These are phyloP conservation scores for Callyntrura guangdongensis DNA, from an alignment of 2,888 invertebrate species.

Conservation along the genomic window DNA sequence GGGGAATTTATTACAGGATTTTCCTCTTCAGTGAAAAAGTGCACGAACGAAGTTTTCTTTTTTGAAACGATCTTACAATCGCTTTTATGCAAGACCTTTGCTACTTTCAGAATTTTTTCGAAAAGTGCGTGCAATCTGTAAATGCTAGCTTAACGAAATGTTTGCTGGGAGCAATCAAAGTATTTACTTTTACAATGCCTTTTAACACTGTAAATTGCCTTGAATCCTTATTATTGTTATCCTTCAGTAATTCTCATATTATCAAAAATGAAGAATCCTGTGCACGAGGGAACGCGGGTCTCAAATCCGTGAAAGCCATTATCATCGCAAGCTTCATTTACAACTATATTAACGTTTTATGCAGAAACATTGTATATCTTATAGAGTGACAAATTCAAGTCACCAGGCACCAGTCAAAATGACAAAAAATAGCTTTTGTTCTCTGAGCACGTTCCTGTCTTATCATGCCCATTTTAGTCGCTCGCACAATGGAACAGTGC, in stretches of 20 bases:
- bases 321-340: slow-evolving; percentile 40
- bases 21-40: neutral
- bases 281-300: neutral
- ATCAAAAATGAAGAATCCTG: neutral
- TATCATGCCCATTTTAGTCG: slow-evolving; percentile 58
- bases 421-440: neutral
- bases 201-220: no score
- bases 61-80: no score
- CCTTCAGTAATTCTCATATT: neutral
- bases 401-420: neutral
- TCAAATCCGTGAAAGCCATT: slow-evolving; percentile 31
- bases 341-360: slow-evolving; percentile 40
- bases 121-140: neutral
- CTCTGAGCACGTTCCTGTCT: slow-evolving; percentile 61
- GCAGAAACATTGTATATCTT: neutral
- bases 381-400: slow-evolving; percentile 7
- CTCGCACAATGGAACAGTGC: slow-evolving; percentile 18
- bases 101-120: neutral
- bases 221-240: neutral
- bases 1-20: slow-evolving; percentile 1
- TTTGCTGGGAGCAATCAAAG: no score
- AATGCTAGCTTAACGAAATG: neutral
- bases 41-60: neutral
- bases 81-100: no score
- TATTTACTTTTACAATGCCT: no score